Evolutionary conservation across 1,140 invertebrate species (phyloP), one percentile per base, ranked within the genome.

Genomic region (Zaprionus davidi): DNA sequence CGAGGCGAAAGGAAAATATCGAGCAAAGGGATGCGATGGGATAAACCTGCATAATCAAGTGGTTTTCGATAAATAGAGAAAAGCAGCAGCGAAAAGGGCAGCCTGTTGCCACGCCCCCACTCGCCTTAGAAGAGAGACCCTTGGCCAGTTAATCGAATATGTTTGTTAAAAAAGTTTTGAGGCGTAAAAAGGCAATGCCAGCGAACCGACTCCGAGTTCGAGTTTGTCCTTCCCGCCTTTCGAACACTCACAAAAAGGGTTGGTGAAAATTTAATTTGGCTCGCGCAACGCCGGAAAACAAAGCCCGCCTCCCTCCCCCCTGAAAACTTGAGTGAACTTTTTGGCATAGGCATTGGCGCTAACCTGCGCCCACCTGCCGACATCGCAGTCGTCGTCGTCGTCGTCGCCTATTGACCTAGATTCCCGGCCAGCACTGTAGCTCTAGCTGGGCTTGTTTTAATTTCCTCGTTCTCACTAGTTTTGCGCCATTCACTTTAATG

Each of bases 11-110:
- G 64, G 49, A 72, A 65, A 71, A 71, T 53, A 71, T 60, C 44
- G 66, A 58, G 56, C 53, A 78, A 71, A 76, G 72, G 79, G 38
- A 67, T 57, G 46, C 3, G 20, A 5, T 74, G 58, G 86, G 79
- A 80, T 90, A 91, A 90, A 79, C 86, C 86, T 90, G 86, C 86
- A 90, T 90, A 90, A 90, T 90, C 86, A 90, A 90, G 86, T 86
- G 86, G 87, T 90, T 86, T 90, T 82, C 86, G 80, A 90, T 90
- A 90, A 90, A 90, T 90, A 90, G 87, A 81, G 78, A 86, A 81
- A 63, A 62, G 66, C 71, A 70, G 44, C 53, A 70, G 34, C 44
- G 49, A 73, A 79, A 79, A 68, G 38, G 71, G 66, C 56, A 68
- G 53, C 67, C 60, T 46, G 64, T 65, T 76, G 41, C 41, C 63